A percentile compares a stretch with the other conserved stretches of the same genome.
These are phyloP conservation scores for Archocentrus centrarchus DNA, from an alignment of 2,113 vertebrate species.

Conservation along the genomic window DNA sequence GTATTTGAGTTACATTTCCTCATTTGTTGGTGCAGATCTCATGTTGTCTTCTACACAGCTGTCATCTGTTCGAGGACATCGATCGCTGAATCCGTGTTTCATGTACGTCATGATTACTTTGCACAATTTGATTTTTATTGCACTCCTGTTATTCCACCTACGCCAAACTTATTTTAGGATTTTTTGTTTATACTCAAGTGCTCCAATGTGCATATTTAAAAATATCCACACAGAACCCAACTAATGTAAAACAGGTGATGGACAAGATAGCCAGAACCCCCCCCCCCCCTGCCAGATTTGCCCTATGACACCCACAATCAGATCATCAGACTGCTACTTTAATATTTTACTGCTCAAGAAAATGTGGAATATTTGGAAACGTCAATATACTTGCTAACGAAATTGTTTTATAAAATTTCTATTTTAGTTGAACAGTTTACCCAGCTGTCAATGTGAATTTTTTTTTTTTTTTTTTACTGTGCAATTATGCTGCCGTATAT, in stretches of 20 bases:
- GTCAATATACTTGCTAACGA: not conserved
- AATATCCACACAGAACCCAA: not conserved
- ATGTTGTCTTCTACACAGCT: not conserved
- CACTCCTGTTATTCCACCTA: not conserved
- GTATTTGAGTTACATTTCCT: not conserved
- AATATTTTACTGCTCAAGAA: not conserved
- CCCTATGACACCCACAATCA: not conserved
- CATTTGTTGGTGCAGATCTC: not conserved
- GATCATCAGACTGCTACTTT: not conserved
- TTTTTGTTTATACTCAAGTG: not conserved
- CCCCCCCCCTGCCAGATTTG: not conserved
- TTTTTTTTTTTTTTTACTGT: slow-evolving; percentile 18
- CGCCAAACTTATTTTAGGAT: not conserved
- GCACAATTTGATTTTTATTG: not conserved
- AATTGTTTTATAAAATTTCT: slow-evolving; percentile 4
- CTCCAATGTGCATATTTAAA: not conserved
- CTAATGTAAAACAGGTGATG: not conserved
- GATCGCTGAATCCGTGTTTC: not conserved
- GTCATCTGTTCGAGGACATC: not conserved
- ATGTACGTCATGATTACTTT: not conserved
- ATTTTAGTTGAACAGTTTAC: slow-evolving; percentile 11
- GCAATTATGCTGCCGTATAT: slow-evolving; percentile 3
- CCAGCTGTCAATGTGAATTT: slow-evolving; percentile 16
- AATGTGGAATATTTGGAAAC: not conserved
- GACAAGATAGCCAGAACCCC: not conserved